A percentile compares a stretch with the other conserved stretches of the same genome.
phyloP scores from a whole-genome alignment of 2,113 vertebrate species.

The Fulmarus glacialis region DNA sequence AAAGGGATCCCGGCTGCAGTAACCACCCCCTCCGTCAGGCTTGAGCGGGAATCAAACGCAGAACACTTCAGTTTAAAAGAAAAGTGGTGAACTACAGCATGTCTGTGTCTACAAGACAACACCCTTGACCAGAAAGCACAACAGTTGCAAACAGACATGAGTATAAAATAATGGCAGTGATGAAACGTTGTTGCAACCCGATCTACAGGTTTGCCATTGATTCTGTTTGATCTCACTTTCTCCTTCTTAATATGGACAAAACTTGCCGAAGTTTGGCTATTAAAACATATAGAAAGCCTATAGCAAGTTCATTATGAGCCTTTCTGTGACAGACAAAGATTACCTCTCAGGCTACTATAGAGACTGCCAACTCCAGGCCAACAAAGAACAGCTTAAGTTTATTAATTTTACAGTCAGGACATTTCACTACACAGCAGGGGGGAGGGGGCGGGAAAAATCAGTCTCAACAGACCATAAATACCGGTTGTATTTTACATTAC shows the following conservation, averaged over 20 bases:
- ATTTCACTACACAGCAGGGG: not conserved
- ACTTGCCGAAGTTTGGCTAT: not conserved
- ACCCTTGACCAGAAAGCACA: not conserved
- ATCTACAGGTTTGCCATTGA: not conserved
- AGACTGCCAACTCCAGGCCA: not conserved
- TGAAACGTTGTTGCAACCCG: not conserved
- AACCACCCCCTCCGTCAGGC: rapidly evolving
- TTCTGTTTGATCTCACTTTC: not conserved
- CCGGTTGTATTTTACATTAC: not conserved
- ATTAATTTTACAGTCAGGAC: not conserved
- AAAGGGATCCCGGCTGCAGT: not conserved
- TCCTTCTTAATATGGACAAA: not conserved
- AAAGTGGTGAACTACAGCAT: not conserved
- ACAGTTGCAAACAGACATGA: rapidly evolving
- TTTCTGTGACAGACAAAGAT: not conserved
- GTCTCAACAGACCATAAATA: not conserved
- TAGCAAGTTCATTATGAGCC: not conserved
- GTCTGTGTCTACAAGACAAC: not conserved
- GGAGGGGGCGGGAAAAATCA: not conserved
- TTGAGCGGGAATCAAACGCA: not conserved
- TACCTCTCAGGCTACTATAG: too few species aligned
- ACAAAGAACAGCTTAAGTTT: not conserved
- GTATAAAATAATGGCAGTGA: not conserved
- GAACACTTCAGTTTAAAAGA: not conserved
- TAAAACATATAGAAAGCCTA: not conserved